Conservation (phyloP, 2,888 invertebrate genomes). For the Andrena dorsata region DNA sequence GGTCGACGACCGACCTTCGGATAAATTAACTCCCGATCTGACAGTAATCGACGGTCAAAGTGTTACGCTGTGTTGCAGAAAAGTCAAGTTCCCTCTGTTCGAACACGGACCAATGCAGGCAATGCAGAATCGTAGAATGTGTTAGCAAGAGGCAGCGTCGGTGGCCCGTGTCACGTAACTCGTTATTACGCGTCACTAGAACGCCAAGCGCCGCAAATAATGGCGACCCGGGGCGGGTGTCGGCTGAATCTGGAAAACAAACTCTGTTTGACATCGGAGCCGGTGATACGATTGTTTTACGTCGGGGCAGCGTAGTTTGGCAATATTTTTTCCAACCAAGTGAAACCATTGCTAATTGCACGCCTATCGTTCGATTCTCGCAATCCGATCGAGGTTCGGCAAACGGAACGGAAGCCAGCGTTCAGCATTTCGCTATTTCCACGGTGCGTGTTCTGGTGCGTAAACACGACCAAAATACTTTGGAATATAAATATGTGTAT, state of each 20-base stretch:
- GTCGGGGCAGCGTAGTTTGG: not conserved
- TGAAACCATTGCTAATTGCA: not conserved
- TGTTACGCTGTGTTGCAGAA: not conserved
- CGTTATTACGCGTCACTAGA: not conserved
- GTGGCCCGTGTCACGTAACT: too few relatives aligned
- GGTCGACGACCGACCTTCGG: not conserved
- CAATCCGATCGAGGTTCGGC: not conserved
- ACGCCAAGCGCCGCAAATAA: not conserved
- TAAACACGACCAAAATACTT: not conserved
- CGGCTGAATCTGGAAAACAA: not conserved
- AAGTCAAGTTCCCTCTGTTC: not conserved
- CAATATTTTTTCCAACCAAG: conserved; percentile 12
- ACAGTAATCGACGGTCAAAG: not conserved
- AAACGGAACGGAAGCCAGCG: not conserved
- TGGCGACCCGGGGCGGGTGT: not conserved
- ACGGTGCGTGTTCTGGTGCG: not conserved
- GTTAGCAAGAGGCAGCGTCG: too few relatives aligned
- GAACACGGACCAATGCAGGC: not conserved
- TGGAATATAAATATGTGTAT: not conserved
- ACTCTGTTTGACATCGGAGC: not conserved
- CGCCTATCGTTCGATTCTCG: not conserved
- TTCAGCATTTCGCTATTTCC: not conserved
- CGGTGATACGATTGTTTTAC: not conserved
- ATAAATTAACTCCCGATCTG: conserved; percentile 13
- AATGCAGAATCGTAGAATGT: too few relatives aligned